Evolutionary conservation across 2,797 vertebrate species (phyloP), one percentile per base, ranked within the genome.

Genomic region (Telmatherina bonti): DNA sequence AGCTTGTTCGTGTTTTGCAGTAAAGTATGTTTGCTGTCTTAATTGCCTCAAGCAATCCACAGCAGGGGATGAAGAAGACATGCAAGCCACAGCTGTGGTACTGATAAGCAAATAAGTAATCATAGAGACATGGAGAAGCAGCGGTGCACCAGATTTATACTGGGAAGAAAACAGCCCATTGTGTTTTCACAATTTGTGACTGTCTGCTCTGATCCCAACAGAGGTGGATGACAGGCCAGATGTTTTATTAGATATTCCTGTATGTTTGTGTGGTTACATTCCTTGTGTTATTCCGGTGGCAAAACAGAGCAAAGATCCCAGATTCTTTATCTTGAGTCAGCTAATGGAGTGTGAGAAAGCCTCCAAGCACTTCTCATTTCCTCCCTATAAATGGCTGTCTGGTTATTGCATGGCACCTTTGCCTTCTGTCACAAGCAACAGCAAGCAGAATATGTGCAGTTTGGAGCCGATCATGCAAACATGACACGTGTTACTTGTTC

Each of bases 101-200:
- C 84, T 92, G 88, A 91, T 84, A 76, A 87, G 78, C 78, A 85
- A 82, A 84, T 72, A 82, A 78, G 55, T 87, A 88, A 92, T 91
- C 87, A 86, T 79, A 89, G 80, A 82, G 89, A 90, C 89, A 29
- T 53, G 76, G 73, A 81, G 78, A 80, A 81, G 61, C 74, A 61
- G 61, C 79, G 78, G 79, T n/a, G 54, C 73, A 74, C 59, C 59
- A 61, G 31, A 78, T 76, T 64, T 60, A 75, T 77, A 76, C 85
- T 79, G 72, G 78, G 57, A 81, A 84, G 58, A 62, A 8, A 53
- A 53, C 47, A 35, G 53, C 75, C 45, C 65, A 38, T 33, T 49
- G 31, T 57, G 53, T 64, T 74, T 76, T 64, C 51, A 1, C 35
- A 62, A 38, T 67, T 33, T 26, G 62, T 57, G 8, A 52, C n/a